Conservation (phyloP, 2,797 vertebrate genomes). For the Rhinogobio ventralis region DNA sequence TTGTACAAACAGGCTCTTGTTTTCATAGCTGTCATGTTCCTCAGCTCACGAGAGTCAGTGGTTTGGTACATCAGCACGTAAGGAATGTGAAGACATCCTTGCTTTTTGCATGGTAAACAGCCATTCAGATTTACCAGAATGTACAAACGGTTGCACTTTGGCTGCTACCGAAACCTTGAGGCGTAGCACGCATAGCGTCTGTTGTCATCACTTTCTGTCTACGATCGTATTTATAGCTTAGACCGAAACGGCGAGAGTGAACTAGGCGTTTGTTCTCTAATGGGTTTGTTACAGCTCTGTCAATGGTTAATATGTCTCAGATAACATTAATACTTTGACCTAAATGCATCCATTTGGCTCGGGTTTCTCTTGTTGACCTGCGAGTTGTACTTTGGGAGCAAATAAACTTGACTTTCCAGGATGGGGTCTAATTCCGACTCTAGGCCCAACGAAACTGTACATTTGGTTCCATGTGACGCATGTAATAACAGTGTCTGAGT, state of each 20-base stretch:
- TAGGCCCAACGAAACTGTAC: background rate
- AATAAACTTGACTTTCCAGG: slow-evolving; percentile 56
- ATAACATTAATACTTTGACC: slow-evolving; percentile 67
- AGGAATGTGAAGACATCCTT: background rate
- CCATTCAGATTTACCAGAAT: background rate
- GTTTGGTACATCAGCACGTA: background rate
- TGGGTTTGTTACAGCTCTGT: slow-evolving; percentile 47
- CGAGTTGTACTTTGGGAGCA: slow-evolving; percentile 58
- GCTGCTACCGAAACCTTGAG: background rate
- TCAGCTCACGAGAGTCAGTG: background rate
- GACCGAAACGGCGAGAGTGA: background rate
- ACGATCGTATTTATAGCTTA: slow-evolving; percentile 7
- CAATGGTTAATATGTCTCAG: slow-evolving; percentile 65
- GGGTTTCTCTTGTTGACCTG: slow-evolving; percentile 40
- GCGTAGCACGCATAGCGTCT: background rate
- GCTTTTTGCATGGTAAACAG: background rate
- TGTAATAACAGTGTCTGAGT: slow-evolving; percentile 13
- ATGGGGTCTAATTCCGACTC: slow-evolving; percentile 24
- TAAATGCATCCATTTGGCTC: slow-evolving; percentile 33
- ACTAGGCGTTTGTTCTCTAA: slow-evolving; percentile 19
- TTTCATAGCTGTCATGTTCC: slow-evolving; percentile 39
- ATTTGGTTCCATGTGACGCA: slow-evolving; percentile 2
- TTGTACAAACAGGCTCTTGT: slow-evolving; percentile 37
- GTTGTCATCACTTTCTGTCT: slow-evolving; percentile 14
- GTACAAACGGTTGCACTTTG: slow-evolving; percentile 7